phyloP scores from a whole-genome alignment of 2,888 invertebrate genomes.

The Unio pictorum region DNA sequence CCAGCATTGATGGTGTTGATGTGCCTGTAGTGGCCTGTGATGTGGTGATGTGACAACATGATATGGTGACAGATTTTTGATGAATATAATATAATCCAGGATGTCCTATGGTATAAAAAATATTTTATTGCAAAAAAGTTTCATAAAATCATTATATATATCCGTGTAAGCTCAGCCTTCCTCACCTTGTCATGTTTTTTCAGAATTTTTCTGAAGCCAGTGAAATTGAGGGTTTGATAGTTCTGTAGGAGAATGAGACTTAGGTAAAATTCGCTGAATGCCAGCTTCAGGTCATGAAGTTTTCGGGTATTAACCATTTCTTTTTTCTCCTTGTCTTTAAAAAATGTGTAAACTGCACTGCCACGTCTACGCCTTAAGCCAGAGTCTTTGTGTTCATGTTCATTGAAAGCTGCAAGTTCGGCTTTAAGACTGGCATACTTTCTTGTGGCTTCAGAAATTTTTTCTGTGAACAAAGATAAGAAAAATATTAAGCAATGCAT shows the following conservation, averaged over 20 bases:
- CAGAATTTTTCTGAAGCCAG: slow-evolving; percentile 98
- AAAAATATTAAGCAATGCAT: too few species aligned
- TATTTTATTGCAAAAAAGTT: not conserved
- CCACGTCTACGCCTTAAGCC: slow-evolving; percentile 42
- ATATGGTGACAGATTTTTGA: too few species aligned
- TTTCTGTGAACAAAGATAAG: slow-evolving; percentile 77
- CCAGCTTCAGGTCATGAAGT: slow-evolving; percentile 90
- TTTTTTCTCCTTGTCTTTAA: slow-evolving; percentile 47
- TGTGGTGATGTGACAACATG: too few species aligned
- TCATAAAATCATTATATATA: not conserved
- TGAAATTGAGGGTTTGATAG: slow-evolving; percentile 98
- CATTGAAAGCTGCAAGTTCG: slow-evolving; percentile 80
- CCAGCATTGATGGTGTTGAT: too few species aligned
- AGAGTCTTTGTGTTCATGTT: slow-evolving; percentile 54
- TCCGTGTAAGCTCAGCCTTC: not conserved
- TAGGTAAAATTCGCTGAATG: slow-evolving; percentile 98
- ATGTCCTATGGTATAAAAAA: not conserved
- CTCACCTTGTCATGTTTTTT: slow-evolving; percentile 98
- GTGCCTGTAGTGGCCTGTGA: too few species aligned
- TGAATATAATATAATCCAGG: too few species aligned
- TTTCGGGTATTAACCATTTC: slow-evolving; percentile 51
- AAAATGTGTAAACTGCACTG: slow-evolving; percentile 22
- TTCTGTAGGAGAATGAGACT: slow-evolving; percentile 97
- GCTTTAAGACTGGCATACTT: slow-evolving; percentile 92
- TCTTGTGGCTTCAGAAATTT: slow-evolving; percentile 96